These are phyloP conservation scores for Carassius gibelio DNA, from an alignment of 2,113 vertebrate genomes.

Conservation along the genomic window DNA sequence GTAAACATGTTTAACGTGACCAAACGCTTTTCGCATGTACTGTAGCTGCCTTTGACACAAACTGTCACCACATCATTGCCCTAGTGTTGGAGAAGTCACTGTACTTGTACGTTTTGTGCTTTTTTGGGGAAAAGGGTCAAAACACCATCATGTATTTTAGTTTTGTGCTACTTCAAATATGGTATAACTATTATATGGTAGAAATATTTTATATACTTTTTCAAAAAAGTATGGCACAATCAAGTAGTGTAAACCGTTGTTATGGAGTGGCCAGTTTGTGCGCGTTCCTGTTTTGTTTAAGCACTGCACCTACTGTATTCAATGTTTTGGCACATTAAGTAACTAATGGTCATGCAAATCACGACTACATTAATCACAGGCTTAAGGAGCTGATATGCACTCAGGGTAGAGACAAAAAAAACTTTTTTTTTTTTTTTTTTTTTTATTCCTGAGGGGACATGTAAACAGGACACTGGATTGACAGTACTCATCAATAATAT, in stretches of 20 bases:
- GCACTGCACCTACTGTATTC: slow-evolving; percentile 72
- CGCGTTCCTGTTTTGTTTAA: slow-evolving; percentile 33
- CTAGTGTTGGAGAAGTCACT: slow-evolving; percentile 71
- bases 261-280: background rate
- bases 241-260: slow-evolving; percentile 6
- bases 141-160: background rate
- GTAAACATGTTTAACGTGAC: slow-evolving; percentile 71
- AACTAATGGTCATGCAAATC: slow-evolving; percentile 71
- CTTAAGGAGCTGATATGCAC: slow-evolving; percentile 64
- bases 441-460: slow-evolving; percentile 75
- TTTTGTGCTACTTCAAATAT: slow-evolving; percentile 1
- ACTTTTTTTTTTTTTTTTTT: background rate
- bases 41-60: slow-evolving; percentile 78
- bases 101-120: slow-evolving; percentile 71
- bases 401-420: slow-evolving; percentile 9
- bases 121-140: slow-evolving; percentile 50
- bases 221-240: slow-evolving; percentile 13
- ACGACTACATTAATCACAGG: slow-evolving; percentile 65
- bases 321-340: slow-evolving; percentile 69
- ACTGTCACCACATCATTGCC: slow-evolving; percentile 73
- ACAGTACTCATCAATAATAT: slow-evolving; percentile 71
- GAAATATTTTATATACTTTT: background rate
- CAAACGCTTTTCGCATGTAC: slow-evolving; percentile 69
- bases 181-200: background rate
- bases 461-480: slow-evolving; percentile 77